Evolutionary conservation across 2,888 invertebrate genomes (phyloP), one percentile per base, ranked within the genome.

Genomic region (Gastracanthus pulcherrimus): DNA sequence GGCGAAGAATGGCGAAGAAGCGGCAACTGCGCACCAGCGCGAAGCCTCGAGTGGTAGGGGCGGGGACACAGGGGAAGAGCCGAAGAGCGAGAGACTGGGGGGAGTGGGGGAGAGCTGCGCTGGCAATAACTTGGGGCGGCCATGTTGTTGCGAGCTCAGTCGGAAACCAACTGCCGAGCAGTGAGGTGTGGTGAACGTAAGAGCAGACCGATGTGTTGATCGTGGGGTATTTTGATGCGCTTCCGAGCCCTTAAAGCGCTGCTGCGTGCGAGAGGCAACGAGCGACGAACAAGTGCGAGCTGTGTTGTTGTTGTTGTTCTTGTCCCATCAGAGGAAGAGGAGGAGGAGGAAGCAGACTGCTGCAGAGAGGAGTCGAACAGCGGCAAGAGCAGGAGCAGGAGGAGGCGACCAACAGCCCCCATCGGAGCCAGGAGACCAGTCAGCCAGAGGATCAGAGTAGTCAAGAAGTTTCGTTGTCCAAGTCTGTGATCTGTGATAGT

Each of bases 111-210:
- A 9, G 23, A 36, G 62, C 34, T 26, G 72, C 19, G 55, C 51
- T 34, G 41, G 31, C 38, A 85, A 80, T 86, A 85, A 75, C 76
- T 66, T 60, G 66, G 45, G 58, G 71, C 84, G 83, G 87, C 86
- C 85, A 86, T 85, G 80, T 87, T 87, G 84, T 4, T 5, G 55
- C 38, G 77, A 64, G 82, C 82, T 90, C 89, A 91, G 91, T 91
- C 90, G 91, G 91, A 89, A 91, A 91, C 90, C 90, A 91, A 85
- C 91, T 90, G 91, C 89, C 89, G 90, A 89, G 90, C 91, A 91
- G 90, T 89, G 88, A 89, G 89, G 91, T 89, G 90, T 87, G 89
- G 90, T 90, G 87, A 88, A 87, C 84, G 89, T 81, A 86, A 84
- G 85, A 86, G 90, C 86, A 86, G 86, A 87, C 89, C 87, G 89